These are phyloP conservation scores for Latrodectus hesperus DNA, from an alignment of 2,888 invertebrate species.

Conservation along the genomic window DNA sequence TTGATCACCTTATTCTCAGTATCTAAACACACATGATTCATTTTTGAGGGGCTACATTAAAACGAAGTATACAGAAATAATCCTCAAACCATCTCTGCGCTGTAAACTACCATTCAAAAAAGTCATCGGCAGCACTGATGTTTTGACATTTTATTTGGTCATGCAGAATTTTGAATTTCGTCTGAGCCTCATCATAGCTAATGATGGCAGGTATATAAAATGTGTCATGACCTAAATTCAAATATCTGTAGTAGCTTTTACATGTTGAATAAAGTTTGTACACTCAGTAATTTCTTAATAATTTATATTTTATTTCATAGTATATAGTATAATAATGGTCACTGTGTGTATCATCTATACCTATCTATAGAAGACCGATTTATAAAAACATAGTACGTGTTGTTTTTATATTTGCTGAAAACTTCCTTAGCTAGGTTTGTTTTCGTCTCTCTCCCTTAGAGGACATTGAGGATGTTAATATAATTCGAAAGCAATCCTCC, in stretches of 20 bases:
- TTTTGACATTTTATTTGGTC: neutral
- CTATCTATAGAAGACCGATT: too few relatives aligned
- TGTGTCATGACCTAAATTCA: neutral
- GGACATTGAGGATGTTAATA: too few relatives aligned
- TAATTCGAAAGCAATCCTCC: too few relatives aligned
- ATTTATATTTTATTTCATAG: too few relatives aligned
- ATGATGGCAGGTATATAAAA: neutral
- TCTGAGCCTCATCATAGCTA: neutral
- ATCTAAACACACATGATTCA: neutral
- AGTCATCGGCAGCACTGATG: neutral
- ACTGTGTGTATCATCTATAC: too few relatives aligned
- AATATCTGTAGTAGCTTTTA: slow-evolving; percentile 14
- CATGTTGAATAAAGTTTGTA: too few relatives aligned
- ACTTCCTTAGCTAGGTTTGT: too few relatives aligned
- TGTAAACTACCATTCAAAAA: neutral
- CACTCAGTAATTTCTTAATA: too few relatives aligned
- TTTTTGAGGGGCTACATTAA: slow-evolving; percentile 1
- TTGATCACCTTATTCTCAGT: neutral
- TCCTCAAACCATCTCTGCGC: neutral
- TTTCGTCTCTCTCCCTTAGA: too few relatives aligned
- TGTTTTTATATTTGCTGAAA: too few relatives aligned
- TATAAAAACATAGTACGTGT: too few relatives aligned
- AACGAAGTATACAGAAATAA: neutral
- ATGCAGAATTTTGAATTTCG: neutral
- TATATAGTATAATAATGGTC: too few relatives aligned